Evolutionary conservation across 2,113 vertebrate genomes (phyloP), one percentile per base, ranked within the genome.

Genomic region (Gambusia holbrooki): DNA sequence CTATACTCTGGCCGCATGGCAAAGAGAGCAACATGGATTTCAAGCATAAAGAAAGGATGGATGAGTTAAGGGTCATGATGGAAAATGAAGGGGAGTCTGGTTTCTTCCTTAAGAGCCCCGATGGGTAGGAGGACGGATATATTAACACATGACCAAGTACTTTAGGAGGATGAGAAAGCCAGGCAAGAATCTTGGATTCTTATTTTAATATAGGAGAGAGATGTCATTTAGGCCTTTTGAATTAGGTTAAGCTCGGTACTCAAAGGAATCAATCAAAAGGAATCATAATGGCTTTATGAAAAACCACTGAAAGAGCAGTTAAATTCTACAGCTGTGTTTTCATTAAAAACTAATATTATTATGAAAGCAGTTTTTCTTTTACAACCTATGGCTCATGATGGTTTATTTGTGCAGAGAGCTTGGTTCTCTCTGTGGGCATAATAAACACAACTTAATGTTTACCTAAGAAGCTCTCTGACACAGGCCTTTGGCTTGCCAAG

Each of bases 71-170:
- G 40, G 83, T 73, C 15, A 35, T 51, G 48, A 81, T 73, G 62
- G 71, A 77, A 84, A 78, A 86, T 30, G 62, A 54, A 35, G 63
- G 29, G 19, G 22, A 8, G 9, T 68, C 28, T 17, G 76, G 76
- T 76, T 88, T 84, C 73, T 64, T 83, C 84, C 90, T 85, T 90
- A 60, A 88, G 75, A 66, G 66, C 75, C 60, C 66, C 61, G 11
- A 79, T 81, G 74, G 86, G 64, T 75, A 66, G 80, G 79, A 80
- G 80, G 85, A 83, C 68, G 79, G 83, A 84, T 84, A 79, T 80
- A 83, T 89, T 92, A 88, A 90, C 84, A 88, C 88, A 91, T 90
- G 87, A 83, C 79, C 71, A 81, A 79, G 82, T 76, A 76, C 81
- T 89, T 89, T 84, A 74, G 88, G 75, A 87, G 86, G 87, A 88